Evolutionary conservation across 2,888 invertebrate species (phyloP).

Genomic region (Caenorhabditis imperialis): DNA sequence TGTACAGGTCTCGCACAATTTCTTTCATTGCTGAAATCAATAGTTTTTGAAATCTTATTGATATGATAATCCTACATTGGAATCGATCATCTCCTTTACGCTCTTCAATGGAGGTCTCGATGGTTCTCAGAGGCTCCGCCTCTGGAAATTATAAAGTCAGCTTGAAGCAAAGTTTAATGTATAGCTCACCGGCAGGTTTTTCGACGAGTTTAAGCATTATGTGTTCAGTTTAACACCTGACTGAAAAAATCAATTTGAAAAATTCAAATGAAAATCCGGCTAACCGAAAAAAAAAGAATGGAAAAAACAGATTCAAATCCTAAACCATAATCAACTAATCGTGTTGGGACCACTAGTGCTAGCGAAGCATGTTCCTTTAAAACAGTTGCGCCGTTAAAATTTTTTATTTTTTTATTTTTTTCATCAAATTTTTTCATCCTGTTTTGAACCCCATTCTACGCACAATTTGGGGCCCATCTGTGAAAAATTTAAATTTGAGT

Average conservation of each 20-base stretch:
- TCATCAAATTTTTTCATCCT: slow-evolving; percentile 2
- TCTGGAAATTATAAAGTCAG: slow-evolving; percentile 8
- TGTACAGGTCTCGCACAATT: slow-evolving; percentile 50
- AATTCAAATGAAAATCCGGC: not conserved
- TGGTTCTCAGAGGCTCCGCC: slow-evolving; percentile 36
- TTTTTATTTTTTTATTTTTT: slow-evolving; percentile 16
- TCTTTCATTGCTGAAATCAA: slow-evolving; percentile 38
- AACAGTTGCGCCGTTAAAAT: slow-evolving; percentile 19
- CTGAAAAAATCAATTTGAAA: slow-evolving; percentile 1
- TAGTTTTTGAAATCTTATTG: not conserved
- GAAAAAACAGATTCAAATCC: not conserved
- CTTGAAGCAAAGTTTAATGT: not conserved
- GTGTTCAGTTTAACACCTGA: not conserved
- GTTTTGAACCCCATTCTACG: not conserved
- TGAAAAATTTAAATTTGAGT: too few relatives aligned
- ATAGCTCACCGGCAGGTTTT: slow-evolving; percentile 29
- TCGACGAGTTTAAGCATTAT: slow-evolving; percentile 33
- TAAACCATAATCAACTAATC: slow-evolving; percentile 3
- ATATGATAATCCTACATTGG: not conserved
- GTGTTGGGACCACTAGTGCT: slow-evolving; percentile 1
- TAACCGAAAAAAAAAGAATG: not conserved
- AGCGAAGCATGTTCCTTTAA: not conserved
- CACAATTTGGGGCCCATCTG: too few relatives aligned
- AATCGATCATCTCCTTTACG: slow-evolving; percentile 45
- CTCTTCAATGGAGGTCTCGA: slow-evolving; percentile 46